Evolutionary conservation across 2,888 invertebrate species (phyloP).

Genomic region (Itoplectis maculator): DNA sequence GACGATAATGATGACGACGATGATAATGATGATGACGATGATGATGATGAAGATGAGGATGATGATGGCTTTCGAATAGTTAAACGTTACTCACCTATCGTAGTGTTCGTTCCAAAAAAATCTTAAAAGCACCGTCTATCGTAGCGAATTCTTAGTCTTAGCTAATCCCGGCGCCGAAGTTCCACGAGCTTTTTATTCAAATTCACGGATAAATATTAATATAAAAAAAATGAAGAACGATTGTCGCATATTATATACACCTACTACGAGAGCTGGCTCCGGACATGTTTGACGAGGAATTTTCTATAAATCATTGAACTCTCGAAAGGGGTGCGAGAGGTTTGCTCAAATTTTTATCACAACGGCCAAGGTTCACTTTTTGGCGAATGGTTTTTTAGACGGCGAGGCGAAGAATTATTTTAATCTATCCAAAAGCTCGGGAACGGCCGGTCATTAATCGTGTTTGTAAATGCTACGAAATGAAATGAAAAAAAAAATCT

Average conservation of each 20-base stretch:
- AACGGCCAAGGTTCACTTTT: conserved; percentile 19
- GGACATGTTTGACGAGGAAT: conserved; percentile 49
- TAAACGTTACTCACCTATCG: conserved; percentile 69
- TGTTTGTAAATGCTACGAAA: conserved; percentile 71
- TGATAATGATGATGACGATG: too few species aligned
- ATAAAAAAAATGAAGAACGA: conserved; percentile 9
- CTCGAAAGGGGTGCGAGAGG: conserved; percentile 43
- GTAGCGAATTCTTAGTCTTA: conserved; percentile 74
- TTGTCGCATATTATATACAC: conserved; percentile 13
- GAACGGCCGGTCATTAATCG: conserved; percentile 73
- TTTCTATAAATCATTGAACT: conserved; percentile 47
- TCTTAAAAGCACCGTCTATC: conserved; percentile 76
- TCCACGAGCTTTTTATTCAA: conserved; percentile 70
- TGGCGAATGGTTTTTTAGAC: conserved; percentile 1
- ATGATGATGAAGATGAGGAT: conserved; percentile 45
- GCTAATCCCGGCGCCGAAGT: conserved; percentile 68
- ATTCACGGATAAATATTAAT: conserved; percentile 35
- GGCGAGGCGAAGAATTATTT: conserved; percentile 25
- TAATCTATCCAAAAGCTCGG: conserved; percentile 68
- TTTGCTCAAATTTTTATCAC: conserved; percentile 62
- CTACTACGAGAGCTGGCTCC: conserved; percentile 53
- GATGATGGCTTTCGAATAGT: conserved; percentile 63
- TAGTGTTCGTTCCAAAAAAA: conserved; percentile 74
- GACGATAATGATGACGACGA: too few species aligned
- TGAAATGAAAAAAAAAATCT: conserved; percentile 58